Evolutionary conservation across 2,113 vertebrate genomes (phyloP), one percentile per base, ranked within the genome.

Genomic region (Cyanistes caeruleus): DNA sequence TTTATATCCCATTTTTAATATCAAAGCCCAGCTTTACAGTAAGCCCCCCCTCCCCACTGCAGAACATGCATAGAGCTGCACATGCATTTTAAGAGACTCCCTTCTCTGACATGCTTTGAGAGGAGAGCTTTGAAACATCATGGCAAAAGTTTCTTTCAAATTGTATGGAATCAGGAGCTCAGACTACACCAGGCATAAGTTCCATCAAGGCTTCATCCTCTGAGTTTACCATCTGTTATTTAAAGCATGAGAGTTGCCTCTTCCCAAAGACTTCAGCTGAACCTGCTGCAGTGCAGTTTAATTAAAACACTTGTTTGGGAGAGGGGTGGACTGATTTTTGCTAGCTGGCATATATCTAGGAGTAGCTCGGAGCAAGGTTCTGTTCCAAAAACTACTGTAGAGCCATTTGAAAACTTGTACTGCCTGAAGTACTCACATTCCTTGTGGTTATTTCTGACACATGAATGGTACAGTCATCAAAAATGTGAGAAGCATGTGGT

Each of bases 401-500:
- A 82, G 22, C 35, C 25, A 30, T 31, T 69, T 69, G 46, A 69
- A 90, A 88, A 73, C 37, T 92, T 82, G 16, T 37, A 58, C 33
- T 90, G 79, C 75, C 68, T 83, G 55, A 73, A 69, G 55, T 60
- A 18, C n/a, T 76, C 51, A 3, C 44, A 65, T 56, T 83, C 49
- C 67, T 79, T 56, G 75, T 2, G 9, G 41, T 59, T 94, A 85
- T 93, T 96, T 95, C 90, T 94, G 67, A 92, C 37, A 46, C 18
- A 7, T 53, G 39, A 52, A 69, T 44, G 39, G 44, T 77, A 65
- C 63, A 78, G 41, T 63, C 68, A 84, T 44, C 2, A 35, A 77
- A 90, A 93, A 92, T 60, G 83, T 95, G 83, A 92, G 86, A 90
- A 96, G 56, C 76, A 78, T 88, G 86, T 70, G 80, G 56, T 35